Evolutionary conservation across 2,113 vertebrate genomes (phyloP).

Genomic region (Tyto alba): DNA sequence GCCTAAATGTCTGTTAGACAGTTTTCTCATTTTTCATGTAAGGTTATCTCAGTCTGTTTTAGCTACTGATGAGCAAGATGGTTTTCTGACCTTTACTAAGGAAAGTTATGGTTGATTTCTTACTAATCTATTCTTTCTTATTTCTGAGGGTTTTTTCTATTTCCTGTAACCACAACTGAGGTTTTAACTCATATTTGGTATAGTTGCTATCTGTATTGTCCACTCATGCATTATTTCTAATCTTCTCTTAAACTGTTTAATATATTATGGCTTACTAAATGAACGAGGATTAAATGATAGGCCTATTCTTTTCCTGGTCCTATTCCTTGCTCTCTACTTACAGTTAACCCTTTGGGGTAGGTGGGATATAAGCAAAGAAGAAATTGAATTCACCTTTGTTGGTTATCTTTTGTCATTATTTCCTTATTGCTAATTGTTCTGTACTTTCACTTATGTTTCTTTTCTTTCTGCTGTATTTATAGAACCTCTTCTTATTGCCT

Average conservation of each 20-base stretch:
- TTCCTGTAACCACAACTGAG: neutral
- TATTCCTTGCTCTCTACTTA: neutral
- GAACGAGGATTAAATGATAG: conserved; percentile 4
- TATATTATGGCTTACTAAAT: conserved; percentile 18
- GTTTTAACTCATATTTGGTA: neutral
- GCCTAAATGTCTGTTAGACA: neutral
- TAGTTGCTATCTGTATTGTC: neutral
- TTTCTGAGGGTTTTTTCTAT: neutral
- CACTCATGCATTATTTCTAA: conserved; percentile 8
- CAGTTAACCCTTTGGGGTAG: neutral
- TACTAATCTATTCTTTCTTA: neutral
- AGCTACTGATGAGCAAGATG: neutral
- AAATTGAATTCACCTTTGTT: neutral
- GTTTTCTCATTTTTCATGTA: neutral
- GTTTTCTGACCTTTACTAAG: neutral
- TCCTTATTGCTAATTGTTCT: neutral
- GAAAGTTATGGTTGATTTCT: neutral
- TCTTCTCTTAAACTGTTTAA: conserved; percentile 16
- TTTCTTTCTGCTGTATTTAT: neutral
- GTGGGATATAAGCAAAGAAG: neutral
- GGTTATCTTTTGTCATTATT: neutral
- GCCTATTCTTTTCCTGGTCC: neutral
- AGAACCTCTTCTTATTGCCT: neutral
- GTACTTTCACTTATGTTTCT: neutral
- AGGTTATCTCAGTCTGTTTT: neutral